Base-by-base conservation (phyloP, 2,797 vertebrate species). In the Enteromius treurensis region DNA sequence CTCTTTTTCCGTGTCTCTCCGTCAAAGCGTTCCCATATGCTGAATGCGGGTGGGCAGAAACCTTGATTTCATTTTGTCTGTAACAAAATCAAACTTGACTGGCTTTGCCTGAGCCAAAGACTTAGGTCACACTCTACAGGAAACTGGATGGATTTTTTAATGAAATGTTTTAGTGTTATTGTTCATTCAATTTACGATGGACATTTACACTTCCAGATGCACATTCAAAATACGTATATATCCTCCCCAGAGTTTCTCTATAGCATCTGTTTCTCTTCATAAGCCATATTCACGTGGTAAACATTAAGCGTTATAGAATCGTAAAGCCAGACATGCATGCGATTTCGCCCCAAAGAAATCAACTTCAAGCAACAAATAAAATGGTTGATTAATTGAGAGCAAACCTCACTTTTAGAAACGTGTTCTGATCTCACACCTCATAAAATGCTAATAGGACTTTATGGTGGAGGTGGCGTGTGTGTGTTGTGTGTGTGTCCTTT, bases 11-110 rank as follows among this genome's bases (percentile, higher is more conserved):
- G 15, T 55, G 32, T 74, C n/a, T 75, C 15, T 76, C 81, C 26
- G 7, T 78, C 5, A 88, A 94, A 94, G 87, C 87, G 88, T 88
- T 94, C 80, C 93, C 94, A 94, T 91, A 92, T 94, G 93, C 91
- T 76, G 87, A 79, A 76, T 83, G 88, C 86, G 93, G 92, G 93
- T 94, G 93, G 93, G 89, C 92, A 87, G 17, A 74, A 23, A 77
- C 23, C 85, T 88, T 85, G 86, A 90, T 88, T 90, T 85, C 47
- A 70, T 81, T 87, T 90, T 88, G 86, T 89, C 53, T 87, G 83
- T 88, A 92, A 89, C 85, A 77, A 91, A 90, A 87, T 85, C 88
- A 92, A 89, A 69, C 77, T 86, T 85, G 74, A 26, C 55, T 79
- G 78, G 77, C 65, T 86, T 83, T 51, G 45, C 53, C 80, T 32